Base-by-base conservation (phyloP, 2,888 invertebrate genomes). In the Thumatha senex region DNA sequence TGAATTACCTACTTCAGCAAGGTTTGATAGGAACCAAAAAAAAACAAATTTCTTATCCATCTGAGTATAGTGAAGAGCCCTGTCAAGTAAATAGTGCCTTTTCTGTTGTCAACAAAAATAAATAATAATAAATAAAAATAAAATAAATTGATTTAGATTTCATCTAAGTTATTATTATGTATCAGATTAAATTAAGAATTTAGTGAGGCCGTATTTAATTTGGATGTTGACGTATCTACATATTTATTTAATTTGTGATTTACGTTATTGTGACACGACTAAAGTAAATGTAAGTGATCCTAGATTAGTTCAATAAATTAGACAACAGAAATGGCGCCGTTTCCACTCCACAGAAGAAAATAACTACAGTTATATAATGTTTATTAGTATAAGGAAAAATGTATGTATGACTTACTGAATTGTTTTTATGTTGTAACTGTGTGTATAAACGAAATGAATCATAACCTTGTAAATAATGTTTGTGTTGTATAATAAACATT, bases 401-500 rank as follows among this genome's bases (percentile, higher is more conserved):
- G 63, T 56, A 57, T 63, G 48, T 56, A 61, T 50, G 63, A 74
- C 70, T 74, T 78, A 68, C 54, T 59, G 63, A 67, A 55, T 71
- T 66, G 65, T 70, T 74, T 67, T 60, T 59, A 58, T 67, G 50
- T 70, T 69, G 66, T 66, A 65, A 64, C 56, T 58, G 52, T 59
- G 58, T 67, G 63, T 67, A 62, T 56, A 67, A 70, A 47, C 70
- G 64, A 70, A 70, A 64, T 76, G 74, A 74, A 76, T 72, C 62
- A 66, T 76, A 72, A 73, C 74, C 72, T 70, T 88, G 85, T 85
- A 87, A 84, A 86, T 87, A 87, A 82, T 82, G 76, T 81, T 82
- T 81, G 79, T 82, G 79, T 85, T 86, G 74, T 84, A 76, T 81
- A 85, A 74, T 85, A 86, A 86, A 84, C 75, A 78, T 8, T 10